phyloP scores from a whole-genome alignment of 2,888 invertebrate species.

The Lasioglossum figueresi region DNA sequence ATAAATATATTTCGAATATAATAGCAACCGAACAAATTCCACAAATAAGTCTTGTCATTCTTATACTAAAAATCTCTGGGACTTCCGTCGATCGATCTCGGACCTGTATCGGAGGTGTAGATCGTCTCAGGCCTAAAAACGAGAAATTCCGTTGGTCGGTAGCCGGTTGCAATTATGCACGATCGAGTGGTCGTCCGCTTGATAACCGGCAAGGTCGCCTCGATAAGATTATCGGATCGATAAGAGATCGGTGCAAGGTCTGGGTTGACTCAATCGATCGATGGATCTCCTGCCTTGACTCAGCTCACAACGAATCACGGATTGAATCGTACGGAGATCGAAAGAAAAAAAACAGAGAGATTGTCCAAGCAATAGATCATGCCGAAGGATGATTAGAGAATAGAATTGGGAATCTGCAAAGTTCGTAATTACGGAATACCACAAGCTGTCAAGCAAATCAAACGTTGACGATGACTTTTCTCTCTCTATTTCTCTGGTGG shows the following conservation, averaged over 20 bases:
- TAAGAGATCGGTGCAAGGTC: slow-evolving; percentile 47
- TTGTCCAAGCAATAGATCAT: slow-evolving; percentile 35
- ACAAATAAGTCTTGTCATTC: neutral
- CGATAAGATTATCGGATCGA: slow-evolving; percentile 52
- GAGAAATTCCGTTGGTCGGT: neutral
- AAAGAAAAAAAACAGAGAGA: neutral
- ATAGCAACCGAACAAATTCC: neutral
- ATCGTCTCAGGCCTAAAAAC: neutral
- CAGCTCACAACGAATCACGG: neutral
- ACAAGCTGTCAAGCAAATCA: slow-evolving; percentile 5
- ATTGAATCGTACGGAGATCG: neutral
- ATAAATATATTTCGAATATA: neutral
- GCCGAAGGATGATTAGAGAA: slow-evolving; percentile 34
- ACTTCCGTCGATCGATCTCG: neutral
- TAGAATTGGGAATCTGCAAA: slow-evolving; percentile 22
- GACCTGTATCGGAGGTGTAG: neutral
- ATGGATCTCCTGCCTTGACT: slow-evolving; percentile 26
- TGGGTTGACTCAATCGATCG: slow-evolving; percentile 34
- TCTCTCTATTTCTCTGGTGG: neutral
- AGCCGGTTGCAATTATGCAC: slow-evolving; percentile 35
- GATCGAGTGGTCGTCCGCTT: neutral
- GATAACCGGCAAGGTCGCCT: slow-evolving; percentile 52
- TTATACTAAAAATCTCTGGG: neutral
- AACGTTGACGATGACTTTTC: slow-evolving; percentile 22
- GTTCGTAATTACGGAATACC: slow-evolving; percentile 25